A percentile compares a stretch with the other conserved stretches of the same genome.
Conservation (phyloP, 2,113 vertebrate genomes). For the Periophthalmodon schlosseri region DNA sequence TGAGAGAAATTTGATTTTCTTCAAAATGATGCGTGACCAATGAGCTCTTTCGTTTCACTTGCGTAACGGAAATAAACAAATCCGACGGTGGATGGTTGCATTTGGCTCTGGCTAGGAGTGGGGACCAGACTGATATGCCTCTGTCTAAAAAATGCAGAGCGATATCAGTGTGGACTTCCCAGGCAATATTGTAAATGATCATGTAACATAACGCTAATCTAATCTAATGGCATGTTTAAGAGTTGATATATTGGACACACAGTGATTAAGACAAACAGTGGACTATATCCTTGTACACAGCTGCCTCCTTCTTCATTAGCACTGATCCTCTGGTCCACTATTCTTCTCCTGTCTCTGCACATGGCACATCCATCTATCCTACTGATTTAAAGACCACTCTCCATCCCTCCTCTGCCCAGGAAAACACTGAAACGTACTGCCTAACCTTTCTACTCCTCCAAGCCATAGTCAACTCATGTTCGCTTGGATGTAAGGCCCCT, state of each 20-base stretch:
- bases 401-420: conserved; percentile 33
- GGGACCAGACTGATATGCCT: too few species aligned
- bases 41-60: too few species aligned
- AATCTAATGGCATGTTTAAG: background rate
- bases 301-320: conserved; percentile 2
- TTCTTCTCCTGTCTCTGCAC: background rate
- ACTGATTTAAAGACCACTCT: conserved; percentile 26
- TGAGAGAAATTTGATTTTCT: too few species aligned
- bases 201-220: background rate
- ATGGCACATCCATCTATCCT: conserved; percentile 3
- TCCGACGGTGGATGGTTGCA: too few species aligned
- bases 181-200: background rate
- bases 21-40: too few species aligned
- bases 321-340: background rate
- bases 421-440: conserved; percentile 45
- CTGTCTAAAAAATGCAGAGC: too few species aligned
- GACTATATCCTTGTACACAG: background rate
- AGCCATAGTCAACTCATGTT: conserved; percentile 61
- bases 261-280: background rate
- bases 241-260: background rate
- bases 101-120: too few species aligned
- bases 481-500: conserved; percentile 63
- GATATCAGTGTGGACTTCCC: background rate
- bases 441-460: conserved; percentile 61
- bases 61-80: too few species aligned